Evolutionary conservation across 2,113 vertebrate species (phyloP).

Genomic region (Lichenostomus cassidix): DNA sequence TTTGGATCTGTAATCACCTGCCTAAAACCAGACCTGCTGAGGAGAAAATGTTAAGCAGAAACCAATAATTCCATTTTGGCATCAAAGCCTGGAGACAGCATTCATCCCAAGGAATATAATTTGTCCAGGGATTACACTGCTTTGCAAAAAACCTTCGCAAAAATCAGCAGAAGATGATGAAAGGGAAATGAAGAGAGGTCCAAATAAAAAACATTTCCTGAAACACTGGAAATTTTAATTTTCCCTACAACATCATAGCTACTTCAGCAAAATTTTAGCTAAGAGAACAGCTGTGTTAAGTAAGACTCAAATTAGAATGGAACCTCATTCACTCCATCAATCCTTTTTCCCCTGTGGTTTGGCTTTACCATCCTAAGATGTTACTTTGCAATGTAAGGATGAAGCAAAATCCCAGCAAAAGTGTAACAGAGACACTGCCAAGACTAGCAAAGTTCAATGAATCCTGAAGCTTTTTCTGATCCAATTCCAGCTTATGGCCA

Average conservation of each 20-base stretch:
- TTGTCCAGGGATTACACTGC: not conserved
- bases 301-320: not conserved
- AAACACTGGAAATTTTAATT: not conserved
- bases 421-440: not conserved
- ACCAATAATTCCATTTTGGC: not conserved
- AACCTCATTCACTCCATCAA: not conserved
- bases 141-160: not conserved
- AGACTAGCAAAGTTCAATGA: not conserved
- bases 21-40: not conserved
- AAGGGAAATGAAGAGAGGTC: not conserved
- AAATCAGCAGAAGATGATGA: not conserved
- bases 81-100: not conserved
- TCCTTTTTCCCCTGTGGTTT: not conserved
- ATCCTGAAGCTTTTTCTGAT: constrained; percentile 29
- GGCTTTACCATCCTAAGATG: not conserved
- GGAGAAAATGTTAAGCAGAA: not conserved
- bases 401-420: not conserved
- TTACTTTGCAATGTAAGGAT: not conserved
- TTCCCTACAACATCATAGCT: not conserved
- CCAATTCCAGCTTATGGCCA: not conserved
- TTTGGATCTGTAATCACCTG: not conserved
- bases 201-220: not conserved
- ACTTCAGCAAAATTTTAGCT: not conserved
- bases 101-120: not conserved
- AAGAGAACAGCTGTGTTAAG: not conserved